Conservation (phyloP, 1,140 invertebrate species). For the Hyles euphorbiae region DNA sequence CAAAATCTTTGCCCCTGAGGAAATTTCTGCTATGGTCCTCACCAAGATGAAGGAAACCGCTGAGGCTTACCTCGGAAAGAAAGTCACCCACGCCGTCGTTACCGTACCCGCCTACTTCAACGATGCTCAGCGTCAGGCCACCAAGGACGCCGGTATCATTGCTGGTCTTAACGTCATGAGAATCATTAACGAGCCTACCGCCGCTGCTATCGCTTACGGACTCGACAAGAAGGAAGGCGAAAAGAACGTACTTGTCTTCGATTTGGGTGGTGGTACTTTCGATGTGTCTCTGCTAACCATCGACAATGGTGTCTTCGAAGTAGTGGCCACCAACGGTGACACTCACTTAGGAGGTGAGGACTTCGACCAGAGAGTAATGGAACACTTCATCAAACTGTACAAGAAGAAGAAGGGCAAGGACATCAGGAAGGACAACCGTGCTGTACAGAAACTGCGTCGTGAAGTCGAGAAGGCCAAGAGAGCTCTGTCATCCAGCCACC, state of each 20-base stretch:
- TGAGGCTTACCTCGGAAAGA: slow-evolving; percentile 97
- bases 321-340: slow-evolving; percentile 98
- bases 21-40: slow-evolving; percentile 98
- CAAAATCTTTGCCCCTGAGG: slow-evolving; percentile 96
- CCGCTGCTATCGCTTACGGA: slow-evolving; percentile 99
- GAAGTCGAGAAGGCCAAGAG: slow-evolving; percentile 99
- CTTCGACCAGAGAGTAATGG: slow-evolving; percentile 99
- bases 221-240: slow-evolving; percentile 99
- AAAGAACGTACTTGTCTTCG: slow-evolving; percentile 99
- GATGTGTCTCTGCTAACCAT: slow-evolving; percentile 99
- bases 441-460: slow-evolving; percentile 96
- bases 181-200: slow-evolving; percentile 99
- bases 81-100: slow-evolving; percentile 98
- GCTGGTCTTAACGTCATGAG: slow-evolving; percentile 98
- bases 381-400: slow-evolving; percentile 98
- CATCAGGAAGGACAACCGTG: slow-evolving; percentile 95
- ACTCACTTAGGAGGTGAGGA: slow-evolving; percentile 99
- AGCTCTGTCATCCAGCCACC: slow-evolving; percentile 95
- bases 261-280: slow-evolving; percentile 99
- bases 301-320: slow-evolving; percentile 96
- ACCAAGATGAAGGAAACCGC: slow-evolving; percentile 99
- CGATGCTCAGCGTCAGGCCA: slow-evolving; percentile 97
- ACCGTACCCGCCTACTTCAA: slow-evolving; percentile 99
- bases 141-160: slow-evolving; percentile 93
- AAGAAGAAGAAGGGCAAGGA: slow-evolving; percentile 99